Percentiles rank a stretch among this genome's conserved stretches.
Evolutionary conservation across 2,113 vertebrate genomes (phyloP).

Genomic region (Paratilapia polleni): DNA sequence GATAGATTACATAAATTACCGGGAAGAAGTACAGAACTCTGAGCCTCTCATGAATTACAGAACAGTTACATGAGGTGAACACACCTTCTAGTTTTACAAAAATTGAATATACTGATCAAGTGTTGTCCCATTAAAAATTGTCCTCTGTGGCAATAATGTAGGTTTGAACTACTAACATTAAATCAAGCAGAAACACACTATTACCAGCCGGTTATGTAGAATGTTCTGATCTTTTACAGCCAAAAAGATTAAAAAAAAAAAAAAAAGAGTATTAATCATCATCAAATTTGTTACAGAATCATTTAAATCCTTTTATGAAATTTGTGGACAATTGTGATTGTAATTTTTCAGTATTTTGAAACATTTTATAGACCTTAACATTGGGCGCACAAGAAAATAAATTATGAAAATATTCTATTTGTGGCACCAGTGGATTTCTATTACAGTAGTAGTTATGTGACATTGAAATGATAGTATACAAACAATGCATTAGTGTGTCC

Average conservation of each 20-base stretch:
- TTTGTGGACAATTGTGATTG: not conserved
- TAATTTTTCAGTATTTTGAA: not conserved
- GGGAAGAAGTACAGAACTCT: not conserved
- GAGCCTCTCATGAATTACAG: conserved; percentile 6
- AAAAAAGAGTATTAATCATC: not conserved
- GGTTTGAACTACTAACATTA: conserved; percentile 19
- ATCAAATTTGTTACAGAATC: not conserved
- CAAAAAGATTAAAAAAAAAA: not conserved
- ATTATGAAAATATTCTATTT: not conserved
- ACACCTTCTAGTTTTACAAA: conserved; percentile 9
- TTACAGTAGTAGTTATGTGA: conserved; percentile 22
- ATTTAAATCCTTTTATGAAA: not conserved
- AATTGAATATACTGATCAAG: not conserved
- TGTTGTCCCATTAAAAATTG: not conserved
- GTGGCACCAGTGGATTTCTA: not conserved
- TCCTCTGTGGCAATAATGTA: conserved; percentile 12
- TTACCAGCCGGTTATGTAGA: not conserved
- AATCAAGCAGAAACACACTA: not conserved
- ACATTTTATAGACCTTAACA: not conserved
- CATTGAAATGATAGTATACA: conserved; percentile 19
- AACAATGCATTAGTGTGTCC: conserved; percentile 20
- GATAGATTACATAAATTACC: conserved; percentile 5
- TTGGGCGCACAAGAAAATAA: not conserved
- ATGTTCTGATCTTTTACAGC: not conserved
- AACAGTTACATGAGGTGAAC: not conserved